phyloP scores from a whole-genome alignment of 2,888 invertebrate species.

The Bruchidius siliquastri region DNA sequence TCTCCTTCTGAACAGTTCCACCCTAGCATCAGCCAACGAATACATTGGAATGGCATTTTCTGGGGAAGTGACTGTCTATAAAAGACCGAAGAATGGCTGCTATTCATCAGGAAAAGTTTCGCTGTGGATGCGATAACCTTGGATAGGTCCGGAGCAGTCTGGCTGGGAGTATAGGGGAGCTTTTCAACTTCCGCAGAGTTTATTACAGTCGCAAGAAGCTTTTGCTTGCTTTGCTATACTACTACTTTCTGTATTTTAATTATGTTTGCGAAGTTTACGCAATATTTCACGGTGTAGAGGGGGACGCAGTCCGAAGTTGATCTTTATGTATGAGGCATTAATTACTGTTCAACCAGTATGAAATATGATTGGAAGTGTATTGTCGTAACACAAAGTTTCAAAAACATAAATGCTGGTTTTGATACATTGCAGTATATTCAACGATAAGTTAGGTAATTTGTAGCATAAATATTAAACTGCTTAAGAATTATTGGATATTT shows the following conservation, averaged over 20 bases:
- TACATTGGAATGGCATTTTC: not conserved
- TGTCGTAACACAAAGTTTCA: too few relatives aligned
- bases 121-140: not conserved
- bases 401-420: too few relatives aligned
- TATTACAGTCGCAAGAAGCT: not conserved
- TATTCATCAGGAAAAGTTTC: not conserved
- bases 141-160: not conserved
- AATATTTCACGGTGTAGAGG: not conserved
- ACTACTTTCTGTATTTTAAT: not conserved
- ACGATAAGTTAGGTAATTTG: too few relatives aligned
- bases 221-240: not conserved
- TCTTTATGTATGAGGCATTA: not conserved
- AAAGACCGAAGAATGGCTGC: not conserved
- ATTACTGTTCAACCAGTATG: not conserved
- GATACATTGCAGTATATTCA: too few relatives aligned
- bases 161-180: not conserved
- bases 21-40: not conserved
- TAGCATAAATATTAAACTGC: too few relatives aligned
- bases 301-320: not conserved
- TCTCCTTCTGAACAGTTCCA: too few relatives aligned
- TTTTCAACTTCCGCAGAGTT: not conserved
- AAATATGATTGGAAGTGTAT: not conserved
- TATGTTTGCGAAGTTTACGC: not conserved
- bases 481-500: too few relatives aligned
- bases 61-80: not conserved